Base-by-base conservation (phyloP, 53 echinoderm and acorn worm species). In the Henricia sp. region DNA sequence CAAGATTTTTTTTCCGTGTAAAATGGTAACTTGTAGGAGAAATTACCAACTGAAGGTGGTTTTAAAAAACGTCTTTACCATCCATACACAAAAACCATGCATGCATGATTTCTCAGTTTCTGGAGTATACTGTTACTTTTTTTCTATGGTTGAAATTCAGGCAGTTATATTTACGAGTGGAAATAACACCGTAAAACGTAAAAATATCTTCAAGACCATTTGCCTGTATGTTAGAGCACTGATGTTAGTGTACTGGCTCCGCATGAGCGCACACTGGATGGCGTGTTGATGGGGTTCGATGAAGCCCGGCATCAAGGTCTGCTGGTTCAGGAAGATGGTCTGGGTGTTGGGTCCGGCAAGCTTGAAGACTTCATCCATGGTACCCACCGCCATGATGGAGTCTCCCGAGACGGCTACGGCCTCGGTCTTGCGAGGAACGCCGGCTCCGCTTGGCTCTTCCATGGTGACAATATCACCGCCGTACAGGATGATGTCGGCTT, bases 201-300 rank as follows among this genome's bases (percentile, higher is more conserved):
- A n/a, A n/a, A n/a, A n/a, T n/a, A n/a, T n/a, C n/a, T n/a, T n/a
- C n/a, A n/a, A n/a, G n/a, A n/a, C n/a, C 56, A 10, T 32, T 11
- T 60, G 63, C 89, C 76, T 75, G 76, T 84, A 68, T n/a, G 37
- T 65, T 37, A 76, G 40, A 3, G 90, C 70, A 50, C 90, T 37
- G 76, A 90, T 90, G 56, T 85, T 69, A 20, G 60, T 77, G 70
- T 68, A 90, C 56, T 55, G 67, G 59, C 77, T 46, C 2, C 70
- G 54, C 77, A 85, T 85, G 53, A 67, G 78, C 8, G 74, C 84
- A 16, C 73, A 72, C 72, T 67, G 37, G 46, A 52, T 41, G 3
- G 89, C 89, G 65, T 89, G 89, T 38, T 89, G 89, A 27, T 89
- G 89, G 4, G 75, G 72, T 58, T 89, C 89, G 33, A 89, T 89